A percentile compares a stretch with the other conserved stretches of the same genome.
Conservation (phyloP, 2,888 invertebrate genomes). For the Ganaspis brasiliensis region DNA sequence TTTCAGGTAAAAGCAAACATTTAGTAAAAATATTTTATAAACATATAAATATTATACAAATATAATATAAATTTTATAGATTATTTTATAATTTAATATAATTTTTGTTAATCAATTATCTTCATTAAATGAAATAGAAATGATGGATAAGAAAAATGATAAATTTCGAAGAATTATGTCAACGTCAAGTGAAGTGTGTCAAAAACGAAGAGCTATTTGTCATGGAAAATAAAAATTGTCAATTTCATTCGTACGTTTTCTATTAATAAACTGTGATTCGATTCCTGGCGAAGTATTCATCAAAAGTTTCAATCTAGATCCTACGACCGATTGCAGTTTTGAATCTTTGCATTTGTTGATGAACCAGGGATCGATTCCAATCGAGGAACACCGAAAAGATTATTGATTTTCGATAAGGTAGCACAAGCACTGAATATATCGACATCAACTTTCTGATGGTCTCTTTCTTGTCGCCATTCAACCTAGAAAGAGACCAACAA, state of each 20-base stretch:
- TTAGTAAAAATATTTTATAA: background rate
- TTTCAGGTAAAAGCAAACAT: background rate
- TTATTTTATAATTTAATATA: too few relatives aligned
- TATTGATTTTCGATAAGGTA: conserved; percentile 51
- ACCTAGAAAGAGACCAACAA: conserved; percentile 42
- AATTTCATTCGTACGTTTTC: conserved; percentile 50
- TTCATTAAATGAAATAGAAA: too few relatives aligned
- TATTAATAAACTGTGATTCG: conserved; percentile 37
- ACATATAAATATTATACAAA: background rate
- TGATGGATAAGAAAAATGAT: background rate
- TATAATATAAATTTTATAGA: too few relatives aligned
- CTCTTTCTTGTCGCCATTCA: conserved; percentile 29
- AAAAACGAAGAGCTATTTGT: background rate
- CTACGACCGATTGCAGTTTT: conserved; percentile 1
- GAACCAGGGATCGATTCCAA: conserved; percentile 42
- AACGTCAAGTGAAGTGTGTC: background rate
- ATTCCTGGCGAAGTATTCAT: conserved; percentile 31
- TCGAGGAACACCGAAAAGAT: conserved; percentile 46
- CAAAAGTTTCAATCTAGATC: conserved; percentile 11
- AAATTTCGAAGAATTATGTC: conserved; percentile 3
- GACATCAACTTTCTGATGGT: conserved; percentile 29
- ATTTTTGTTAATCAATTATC: too few relatives aligned
- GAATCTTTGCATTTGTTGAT: conserved; percentile 21
- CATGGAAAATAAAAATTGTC: background rate
- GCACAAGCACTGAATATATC: background rate